Percentiles rank a stretch among this genome's conserved stretches.
These are phyloP conservation scores for Leptopilina myrica DNA, from an alignment of 2,888 invertebrate species.

Conservation along the genomic window DNA sequence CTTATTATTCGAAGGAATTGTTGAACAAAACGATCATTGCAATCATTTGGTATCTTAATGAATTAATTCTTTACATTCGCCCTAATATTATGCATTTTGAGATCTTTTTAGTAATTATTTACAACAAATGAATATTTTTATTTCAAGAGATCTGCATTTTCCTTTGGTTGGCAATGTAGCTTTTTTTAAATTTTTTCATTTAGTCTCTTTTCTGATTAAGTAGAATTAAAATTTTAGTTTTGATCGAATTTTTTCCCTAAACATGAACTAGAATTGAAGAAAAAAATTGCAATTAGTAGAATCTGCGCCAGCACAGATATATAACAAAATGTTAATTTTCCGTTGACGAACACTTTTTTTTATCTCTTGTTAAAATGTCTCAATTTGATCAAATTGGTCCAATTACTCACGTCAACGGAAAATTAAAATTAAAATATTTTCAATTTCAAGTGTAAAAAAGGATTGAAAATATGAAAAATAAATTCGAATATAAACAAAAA, in stretches of 20 bases:
- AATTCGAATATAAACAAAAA: neutral
- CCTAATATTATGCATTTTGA: neutral
- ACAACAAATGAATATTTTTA: neutral
- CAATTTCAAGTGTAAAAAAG: neutral
- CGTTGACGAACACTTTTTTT: no score
- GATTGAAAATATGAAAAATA: neutral
- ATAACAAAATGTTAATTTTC: neutral
- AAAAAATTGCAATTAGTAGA: neutral
- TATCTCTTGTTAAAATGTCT: neutral
- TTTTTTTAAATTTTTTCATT: no score
- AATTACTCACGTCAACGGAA: no score
- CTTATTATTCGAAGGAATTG: neutral
- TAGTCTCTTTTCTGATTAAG: no score
- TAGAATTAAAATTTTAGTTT: neutral
- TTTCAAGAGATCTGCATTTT: no score
- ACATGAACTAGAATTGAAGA: neutral
- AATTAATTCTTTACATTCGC: neutral
- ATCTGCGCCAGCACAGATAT: neutral
- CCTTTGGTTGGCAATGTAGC: no score
- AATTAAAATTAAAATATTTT: no score
- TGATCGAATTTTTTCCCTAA: neutral
- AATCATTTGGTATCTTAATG: slow-evolving; percentile 14
- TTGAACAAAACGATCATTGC: neutral
- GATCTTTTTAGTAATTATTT: neutral
- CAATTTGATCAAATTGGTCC: no score